Evolutionary conservation across 2,888 invertebrate genomes (phyloP), one percentile per base, ranked within the genome.

Genomic region (Chouioia cunea): DNA sequence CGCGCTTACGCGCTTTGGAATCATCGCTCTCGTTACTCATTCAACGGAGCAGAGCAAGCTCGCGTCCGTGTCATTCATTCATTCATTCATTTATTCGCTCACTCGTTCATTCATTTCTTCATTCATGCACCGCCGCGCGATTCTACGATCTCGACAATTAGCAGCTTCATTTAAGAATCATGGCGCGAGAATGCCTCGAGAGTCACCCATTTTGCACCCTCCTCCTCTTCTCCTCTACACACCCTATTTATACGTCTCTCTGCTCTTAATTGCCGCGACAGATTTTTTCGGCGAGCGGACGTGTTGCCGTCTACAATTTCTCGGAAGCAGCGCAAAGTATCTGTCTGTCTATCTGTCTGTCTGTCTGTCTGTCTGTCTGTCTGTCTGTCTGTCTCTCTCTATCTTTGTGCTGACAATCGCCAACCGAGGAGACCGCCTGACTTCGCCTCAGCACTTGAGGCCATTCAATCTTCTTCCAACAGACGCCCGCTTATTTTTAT

Each of bases 61-160:
- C 22, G 14, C 54, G 16, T 20, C n/a, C 12, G 58, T 48, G 44
- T 65, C 65, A 22, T 22, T 27, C 70, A 48, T 67, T 66, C 73
- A 70, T 71, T 69, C 62, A 47, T 68, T 56, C 46, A 23, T 63
- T 63, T 71, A 62, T 76, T 70, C 69, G 36, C 18, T 53, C 47
- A 44, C 15, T 46, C 62, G 44, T 68, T 56, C 46, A 20, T 63
- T 63, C 73, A 62, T 74, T 70, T 64, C n/a, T 20, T 53, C 47
- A 36, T 12, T 46, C 62, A 20, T 50, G 62, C 48, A n/a, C n/a
- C n/a, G 68, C 54, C 59, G 63, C 68, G 68, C 67, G 52, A 69
- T 73, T 67, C 74, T 69, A 71, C 73, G 73, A 71, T 75, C 72
- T 52, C 73, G 70, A 63, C 74, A 76, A 77, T 74, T 76, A 75